Evolutionary conservation across 2,113 vertebrate species (phyloP).

Genomic region (Baryphthengus martii): DNA sequence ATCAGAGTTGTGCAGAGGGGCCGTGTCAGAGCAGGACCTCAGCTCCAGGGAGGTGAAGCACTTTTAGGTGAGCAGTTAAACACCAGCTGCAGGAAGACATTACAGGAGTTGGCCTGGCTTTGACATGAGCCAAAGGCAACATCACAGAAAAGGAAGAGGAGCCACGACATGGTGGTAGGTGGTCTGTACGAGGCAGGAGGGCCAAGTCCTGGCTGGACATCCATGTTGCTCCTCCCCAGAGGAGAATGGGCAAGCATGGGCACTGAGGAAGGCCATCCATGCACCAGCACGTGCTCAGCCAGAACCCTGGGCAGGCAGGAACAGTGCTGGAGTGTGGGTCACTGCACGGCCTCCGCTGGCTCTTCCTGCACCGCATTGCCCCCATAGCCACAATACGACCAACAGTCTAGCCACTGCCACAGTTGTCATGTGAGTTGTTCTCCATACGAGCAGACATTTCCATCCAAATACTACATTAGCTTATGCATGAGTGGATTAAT

Average conservation of each 20-base stretch:
- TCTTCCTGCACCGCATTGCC: neutral
- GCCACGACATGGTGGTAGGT: neutral
- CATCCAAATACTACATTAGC: neutral
- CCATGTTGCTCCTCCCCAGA: accelerated
- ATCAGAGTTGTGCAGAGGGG: neutral
- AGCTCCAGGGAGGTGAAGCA: too few species aligned
- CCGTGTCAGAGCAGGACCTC: neutral
- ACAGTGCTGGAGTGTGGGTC: accelerated
- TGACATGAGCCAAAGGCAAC: neutral
- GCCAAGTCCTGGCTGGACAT: neutral
- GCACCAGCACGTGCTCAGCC: accelerated
- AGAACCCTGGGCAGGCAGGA: too few species aligned
- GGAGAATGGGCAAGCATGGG: too few species aligned
- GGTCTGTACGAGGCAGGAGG: neutral
- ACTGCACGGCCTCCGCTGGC: too few species aligned
- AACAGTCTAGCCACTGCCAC: accelerated
- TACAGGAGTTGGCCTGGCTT: neutral
- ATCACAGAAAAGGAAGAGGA: neutral
- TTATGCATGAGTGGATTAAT: neutral
- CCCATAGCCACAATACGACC: accelerated
- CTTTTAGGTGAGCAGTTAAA: neutral
- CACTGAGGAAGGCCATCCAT: neutral
- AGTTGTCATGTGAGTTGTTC: neutral
- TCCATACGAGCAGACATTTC: neutral
- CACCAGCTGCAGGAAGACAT: too few species aligned